A percentile compares a stretch with the other conserved stretches of the same genome.
Evolutionary conservation across 2,113 vertebrate genomes (phyloP).

Genomic region (Mionectes macconnelli): DNA sequence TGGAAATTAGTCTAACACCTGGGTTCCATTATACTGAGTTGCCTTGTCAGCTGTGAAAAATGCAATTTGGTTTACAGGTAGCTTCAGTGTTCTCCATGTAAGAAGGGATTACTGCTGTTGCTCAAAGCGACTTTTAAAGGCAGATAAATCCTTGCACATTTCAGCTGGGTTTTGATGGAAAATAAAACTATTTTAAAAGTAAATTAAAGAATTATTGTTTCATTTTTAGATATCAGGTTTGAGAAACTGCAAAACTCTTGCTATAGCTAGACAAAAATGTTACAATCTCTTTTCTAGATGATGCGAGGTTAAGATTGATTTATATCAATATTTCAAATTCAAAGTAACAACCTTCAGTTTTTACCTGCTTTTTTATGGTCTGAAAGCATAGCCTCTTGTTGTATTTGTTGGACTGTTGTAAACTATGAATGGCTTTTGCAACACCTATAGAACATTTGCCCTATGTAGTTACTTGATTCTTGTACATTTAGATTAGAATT

Average conservation of each 20-base stretch:
- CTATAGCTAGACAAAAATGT: neutral
- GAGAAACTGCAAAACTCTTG: neutral
- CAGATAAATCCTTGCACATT: neutral
- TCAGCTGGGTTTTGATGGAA: neutral
- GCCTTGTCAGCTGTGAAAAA: slow-evolving; percentile 55
- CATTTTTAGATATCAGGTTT: neutral
- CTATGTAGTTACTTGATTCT: neutral
- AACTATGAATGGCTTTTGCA: neutral
- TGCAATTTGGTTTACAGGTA: slow-evolving; percentile 33
- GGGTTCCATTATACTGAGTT: slow-evolving; percentile 55
- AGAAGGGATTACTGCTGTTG: slow-evolving; percentile 13
- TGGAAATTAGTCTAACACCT: slow-evolving; percentile 73
- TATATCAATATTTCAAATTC: neutral
- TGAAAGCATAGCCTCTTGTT: neutral
- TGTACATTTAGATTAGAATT: slow-evolving; percentile 37
- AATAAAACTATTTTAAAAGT: neutral
- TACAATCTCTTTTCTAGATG: neutral
- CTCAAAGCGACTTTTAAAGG: slow-evolving; percentile 19
- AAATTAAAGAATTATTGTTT: neutral
- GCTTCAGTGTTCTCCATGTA: neutral
- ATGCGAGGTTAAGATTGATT: neutral
- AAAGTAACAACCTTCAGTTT: neutral
- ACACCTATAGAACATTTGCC: neutral
- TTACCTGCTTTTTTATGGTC: neutral
- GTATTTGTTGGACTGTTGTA: neutral